Conservation (phyloP, 1,140 invertebrate species). For the Babylonia areolata region DNA sequence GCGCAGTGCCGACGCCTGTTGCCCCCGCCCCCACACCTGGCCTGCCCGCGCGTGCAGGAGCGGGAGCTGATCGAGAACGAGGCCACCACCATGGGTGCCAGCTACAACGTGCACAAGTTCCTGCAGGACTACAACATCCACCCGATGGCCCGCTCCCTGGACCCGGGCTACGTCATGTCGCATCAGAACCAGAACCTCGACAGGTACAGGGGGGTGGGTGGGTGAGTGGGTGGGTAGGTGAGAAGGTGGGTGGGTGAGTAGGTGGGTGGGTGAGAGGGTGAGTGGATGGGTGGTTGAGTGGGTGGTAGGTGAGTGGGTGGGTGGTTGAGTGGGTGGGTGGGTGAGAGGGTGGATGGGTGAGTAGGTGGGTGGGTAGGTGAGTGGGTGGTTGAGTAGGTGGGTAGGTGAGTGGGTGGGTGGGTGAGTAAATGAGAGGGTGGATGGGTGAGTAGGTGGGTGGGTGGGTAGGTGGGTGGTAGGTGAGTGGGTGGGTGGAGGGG, state of each 20-base stretch:
- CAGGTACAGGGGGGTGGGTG: constrained; percentile 31
- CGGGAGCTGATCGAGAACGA: constrained; percentile 65
- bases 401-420: no score
- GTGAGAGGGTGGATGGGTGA: neutral
- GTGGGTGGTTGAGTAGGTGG: neutral
- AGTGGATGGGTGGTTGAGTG: neutral
- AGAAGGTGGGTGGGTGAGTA: neutral
- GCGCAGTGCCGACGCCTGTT: constrained; percentile 32
- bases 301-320: neutral
- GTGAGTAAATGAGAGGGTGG: neutral
- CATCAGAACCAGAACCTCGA: constrained; percentile 67
- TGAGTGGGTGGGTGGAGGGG: neutral
- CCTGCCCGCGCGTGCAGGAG: constrained; percentile 65
- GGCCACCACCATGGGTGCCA: constrained; percentile 63
- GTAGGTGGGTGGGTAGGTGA: neutral
- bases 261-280: no score
- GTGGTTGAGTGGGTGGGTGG: neutral
- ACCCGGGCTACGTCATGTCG: constrained; percentile 68
- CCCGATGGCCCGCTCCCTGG: constrained; percentile 56
- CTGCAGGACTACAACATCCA: constrained; percentile 70
- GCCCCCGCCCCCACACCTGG: constrained; percentile 55
- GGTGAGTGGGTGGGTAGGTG: neutral
- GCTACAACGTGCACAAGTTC: constrained; percentile 72
- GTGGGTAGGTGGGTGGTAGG: neutral
- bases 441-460: neutral